These are phyloP conservation scores for Erpobdella octoculata DNA, from an alignment of 2,888 invertebrate species.

Conservation along the genomic window DNA sequence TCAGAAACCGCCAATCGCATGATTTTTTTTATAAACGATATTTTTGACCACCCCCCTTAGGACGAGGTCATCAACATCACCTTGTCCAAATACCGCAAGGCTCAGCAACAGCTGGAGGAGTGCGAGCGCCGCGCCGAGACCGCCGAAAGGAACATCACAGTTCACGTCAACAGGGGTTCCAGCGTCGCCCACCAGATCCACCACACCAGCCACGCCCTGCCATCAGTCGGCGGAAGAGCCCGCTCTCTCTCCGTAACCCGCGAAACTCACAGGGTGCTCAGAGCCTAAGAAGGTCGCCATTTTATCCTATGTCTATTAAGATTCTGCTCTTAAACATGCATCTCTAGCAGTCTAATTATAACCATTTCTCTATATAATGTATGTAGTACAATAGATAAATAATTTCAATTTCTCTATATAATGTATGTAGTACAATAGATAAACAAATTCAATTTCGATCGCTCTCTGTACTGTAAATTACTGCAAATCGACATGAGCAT, in stretches of 20 bases:
- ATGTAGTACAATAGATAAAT: too few relatives aligned
- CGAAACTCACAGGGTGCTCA: constrained; percentile 45
- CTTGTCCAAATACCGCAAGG: constrained; percentile 53
- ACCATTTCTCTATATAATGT: neutral
- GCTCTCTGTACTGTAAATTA: too few relatives aligned
- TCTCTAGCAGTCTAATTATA: too few relatives aligned
- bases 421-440: too few relatives aligned
- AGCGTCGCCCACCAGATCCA: neutral
- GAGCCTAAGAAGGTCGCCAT: constrained; percentile 33
- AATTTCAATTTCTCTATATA: neutral
- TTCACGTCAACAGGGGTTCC: constrained; percentile 38
- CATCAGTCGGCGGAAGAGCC: constrained; percentile 38
- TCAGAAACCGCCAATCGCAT: too few relatives aligned
- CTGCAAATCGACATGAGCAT: too few relatives aligned
- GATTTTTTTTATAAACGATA: too few relatives aligned
- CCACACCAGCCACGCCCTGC: constrained; percentile 20
- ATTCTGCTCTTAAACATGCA: too few relatives aligned
- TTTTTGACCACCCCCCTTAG: constrained; percentile 39
- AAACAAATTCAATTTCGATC: neutral
- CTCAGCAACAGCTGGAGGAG: constrained; percentile 49
- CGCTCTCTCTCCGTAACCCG: constrained; percentile 51
- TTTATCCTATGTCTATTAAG: too few relatives aligned
- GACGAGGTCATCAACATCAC: constrained; percentile 51
- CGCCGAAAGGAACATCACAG: constrained; percentile 48
- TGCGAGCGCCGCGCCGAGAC: constrained; percentile 50